Conservation (phyloP, 1,140 invertebrate species). For the Planococcus citri region DNA sequence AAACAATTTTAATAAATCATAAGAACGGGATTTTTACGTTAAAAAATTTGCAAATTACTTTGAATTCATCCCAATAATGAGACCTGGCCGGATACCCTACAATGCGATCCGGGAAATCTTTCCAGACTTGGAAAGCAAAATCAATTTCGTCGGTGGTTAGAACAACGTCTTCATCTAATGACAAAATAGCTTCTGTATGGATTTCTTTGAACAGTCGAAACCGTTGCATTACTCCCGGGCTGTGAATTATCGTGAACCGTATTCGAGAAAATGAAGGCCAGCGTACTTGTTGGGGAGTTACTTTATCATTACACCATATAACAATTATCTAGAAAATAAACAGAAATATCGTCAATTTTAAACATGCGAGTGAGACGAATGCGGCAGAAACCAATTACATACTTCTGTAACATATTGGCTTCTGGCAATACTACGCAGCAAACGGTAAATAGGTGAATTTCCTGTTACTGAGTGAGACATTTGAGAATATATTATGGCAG, state of each 20-base stretch:
- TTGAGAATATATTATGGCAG: slow-evolving; percentile 78
- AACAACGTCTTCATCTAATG: slow-evolving; percentile 81
- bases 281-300: background rate
- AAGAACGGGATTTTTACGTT: no score
- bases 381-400: slow-evolving; percentile 29
- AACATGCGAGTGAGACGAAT: no score
- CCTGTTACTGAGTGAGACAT: slow-evolving; percentile 47
- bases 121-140: slow-evolving; percentile 91
- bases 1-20: no score
- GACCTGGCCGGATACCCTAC: slow-evolving; percentile 87
- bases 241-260: background rate
- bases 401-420: slow-evolving; percentile 74
- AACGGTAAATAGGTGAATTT: slow-evolving; percentile 64
- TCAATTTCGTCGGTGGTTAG: slow-evolving; percentile 89
- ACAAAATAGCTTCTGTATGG: slow-evolving; percentile 80
- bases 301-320: slow-evolving; percentile 20
- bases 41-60: slow-evolving; percentile 47
- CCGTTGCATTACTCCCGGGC: background rate
- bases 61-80: slow-evolving; percentile 90
- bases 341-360: no score
- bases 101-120: slow-evolving; percentile 84
- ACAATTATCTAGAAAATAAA: slow-evolving; percentile 22
- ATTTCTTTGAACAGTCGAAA: slow-evolving; percentile 36
- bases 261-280: slow-evolving; percentile 10
- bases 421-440: slow-evolving; percentile 67